Conservation (phyloP, 2,888 invertebrate genomes). For the Muschampia staudingeri region DNA sequence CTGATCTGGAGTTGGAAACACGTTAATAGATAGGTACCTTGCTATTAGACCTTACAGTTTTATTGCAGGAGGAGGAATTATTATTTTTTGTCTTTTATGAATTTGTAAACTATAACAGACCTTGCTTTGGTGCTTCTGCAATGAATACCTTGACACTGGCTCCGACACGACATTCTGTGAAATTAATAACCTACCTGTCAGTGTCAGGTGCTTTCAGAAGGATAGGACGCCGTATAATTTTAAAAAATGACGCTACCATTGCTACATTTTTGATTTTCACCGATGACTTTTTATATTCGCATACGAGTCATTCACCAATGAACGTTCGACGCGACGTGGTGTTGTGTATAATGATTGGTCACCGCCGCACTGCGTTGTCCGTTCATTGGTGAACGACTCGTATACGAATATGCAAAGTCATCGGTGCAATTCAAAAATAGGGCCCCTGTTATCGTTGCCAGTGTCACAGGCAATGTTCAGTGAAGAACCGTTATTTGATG, state of each 20-base stretch:
- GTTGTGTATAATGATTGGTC: too few relatives aligned
- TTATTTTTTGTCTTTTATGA: background rate
- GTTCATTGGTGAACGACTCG: too few relatives aligned
- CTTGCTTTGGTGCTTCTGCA: background rate
- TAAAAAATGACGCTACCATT: too few relatives aligned
- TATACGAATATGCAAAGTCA: too few relatives aligned
- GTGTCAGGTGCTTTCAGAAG: background rate
- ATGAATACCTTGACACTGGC: background rate
- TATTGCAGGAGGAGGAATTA: background rate
- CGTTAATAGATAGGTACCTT: background rate
- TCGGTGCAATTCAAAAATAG: too few relatives aligned
- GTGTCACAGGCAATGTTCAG: background rate
- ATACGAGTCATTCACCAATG: too few relatives aligned
- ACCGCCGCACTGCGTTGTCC: too few relatives aligned
- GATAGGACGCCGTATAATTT: too few relatives aligned
- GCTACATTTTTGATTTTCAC: too few relatives aligned
- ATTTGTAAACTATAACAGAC: background rate
- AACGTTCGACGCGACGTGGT: too few relatives aligned
- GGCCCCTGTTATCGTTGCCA: too few relatives aligned
- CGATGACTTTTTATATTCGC: too few relatives aligned
- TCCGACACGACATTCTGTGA: background rate
- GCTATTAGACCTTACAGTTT: background rate
- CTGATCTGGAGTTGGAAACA: background rate
- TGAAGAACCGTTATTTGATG: background rate
- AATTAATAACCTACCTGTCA: background rate